Evolutionary conservation across 2,113 vertebrate genomes (phyloP), one percentile per base, ranked within the genome.

Genomic region (Gopherus evgoodei): DNA sequence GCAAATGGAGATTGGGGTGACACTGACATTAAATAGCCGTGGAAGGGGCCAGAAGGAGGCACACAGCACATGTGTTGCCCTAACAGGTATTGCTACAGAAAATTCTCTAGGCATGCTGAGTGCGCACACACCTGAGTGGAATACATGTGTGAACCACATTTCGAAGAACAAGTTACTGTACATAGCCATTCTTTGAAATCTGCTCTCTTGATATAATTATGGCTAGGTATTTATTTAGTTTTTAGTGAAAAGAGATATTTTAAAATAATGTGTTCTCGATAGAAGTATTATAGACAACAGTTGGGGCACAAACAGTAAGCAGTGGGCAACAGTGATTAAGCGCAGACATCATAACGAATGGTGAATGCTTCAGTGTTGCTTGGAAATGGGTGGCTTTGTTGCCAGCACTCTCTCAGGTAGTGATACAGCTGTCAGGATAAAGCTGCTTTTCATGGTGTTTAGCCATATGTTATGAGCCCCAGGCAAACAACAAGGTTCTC

Each of bases 241-340:
- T 93, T 86, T 78, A 86, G 13, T 90, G 91, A 76, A 93, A 86
- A 25, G 1, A 91, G 62, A 6, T 57, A 53, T 81, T 90, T 95
- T 86, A 6, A 44, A 83, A 85, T 84, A 83, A 4, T 4, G 78
- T 79, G 24, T 14, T 52, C 2, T 93, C 79, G 78, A 29, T 14
- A 72, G 11, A 83, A 89, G n/a, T 5, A 24, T 72, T 95, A 44
- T 38, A 72, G 81, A 83, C 0, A 0, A 49, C 47, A 56, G 65
- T 79, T 91, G 54, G 76, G 80, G 83, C 0, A 2, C 22, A 89
- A 91, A 93, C 84, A 53, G 27, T 12, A 25, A 80, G 65, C 49
- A 50, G 24, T 50, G 89, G 42, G 47, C 69, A 86, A 80, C 59
- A 1, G 1, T 69, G 19, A 88, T 54, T 54, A 93, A 96, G 89